Conservation (phyloP, 2,113 vertebrate species). For the Vulpes vulpes region DNA sequence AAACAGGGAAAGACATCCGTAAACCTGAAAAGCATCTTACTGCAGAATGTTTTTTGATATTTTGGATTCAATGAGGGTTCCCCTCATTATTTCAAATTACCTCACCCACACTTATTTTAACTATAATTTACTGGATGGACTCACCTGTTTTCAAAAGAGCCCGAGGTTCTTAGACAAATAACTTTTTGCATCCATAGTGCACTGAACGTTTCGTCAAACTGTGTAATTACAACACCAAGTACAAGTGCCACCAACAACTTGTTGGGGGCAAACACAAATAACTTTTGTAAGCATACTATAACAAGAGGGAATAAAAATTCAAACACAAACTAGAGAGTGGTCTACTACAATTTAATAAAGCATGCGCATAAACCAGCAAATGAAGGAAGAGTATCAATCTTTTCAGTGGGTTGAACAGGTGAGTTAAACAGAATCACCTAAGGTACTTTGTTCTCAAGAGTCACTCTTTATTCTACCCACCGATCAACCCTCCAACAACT, state of each 20-base stretch:
- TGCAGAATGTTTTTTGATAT: not conserved
- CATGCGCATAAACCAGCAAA: not conserved
- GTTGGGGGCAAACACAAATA: slow-evolving; percentile 26
- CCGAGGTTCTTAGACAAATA: slow-evolving; percentile 39
- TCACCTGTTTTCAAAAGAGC: slow-evolving; percentile 31
- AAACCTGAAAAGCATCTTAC: not conserved
- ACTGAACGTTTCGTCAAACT: slow-evolving; percentile 52
- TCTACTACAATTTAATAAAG: not conserved
- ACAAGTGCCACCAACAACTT: slow-evolving; percentile 42
- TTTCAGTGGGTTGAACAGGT: not conserved
- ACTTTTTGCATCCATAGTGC: slow-evolving; percentile 50
- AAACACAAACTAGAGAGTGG: not conserved
- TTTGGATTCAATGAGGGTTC: not conserved
- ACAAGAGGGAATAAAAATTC: slow-evolving; percentile 5
- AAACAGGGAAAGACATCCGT: not conserved
- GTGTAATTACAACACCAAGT: slow-evolving; percentile 27
- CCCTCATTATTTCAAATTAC: not conserved
- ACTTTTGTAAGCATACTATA: slow-evolving; percentile 1
- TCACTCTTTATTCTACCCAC: slow-evolving; percentile 29
- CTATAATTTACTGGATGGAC: not conserved
- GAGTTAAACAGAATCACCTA: not conserved
- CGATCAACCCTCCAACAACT: slow-evolving; percentile 37
- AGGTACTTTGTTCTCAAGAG: not conserved
- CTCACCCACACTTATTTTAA: slow-evolving; percentile 22
- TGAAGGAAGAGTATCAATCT: slow-evolving; percentile 32